Evolutionary conservation across 1,140 invertebrate genomes (phyloP), one percentile per base, ranked within the genome.

Genomic region (Musca vetustissima): DNA sequence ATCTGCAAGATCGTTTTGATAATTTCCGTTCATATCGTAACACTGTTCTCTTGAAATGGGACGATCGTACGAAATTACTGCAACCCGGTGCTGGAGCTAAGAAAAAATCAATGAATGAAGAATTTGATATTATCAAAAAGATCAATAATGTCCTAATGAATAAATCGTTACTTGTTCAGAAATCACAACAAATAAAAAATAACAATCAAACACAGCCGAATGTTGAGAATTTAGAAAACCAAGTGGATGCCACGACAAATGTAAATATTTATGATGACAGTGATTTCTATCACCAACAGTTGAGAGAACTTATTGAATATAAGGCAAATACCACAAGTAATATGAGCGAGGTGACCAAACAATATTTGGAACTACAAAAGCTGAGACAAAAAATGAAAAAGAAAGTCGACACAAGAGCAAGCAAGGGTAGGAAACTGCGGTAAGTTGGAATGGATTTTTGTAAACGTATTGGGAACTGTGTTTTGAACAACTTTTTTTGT

Each of bases 221-320:
- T 25, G 47, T 43, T 2, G 25, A 7, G 13, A 25, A 61, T 25
- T 6, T 14, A 9, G 53, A 69, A 22, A 50, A 49, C 36, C 11
- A 8, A 11, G 32, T n/a, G 6, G 28, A 25, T 14, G 52, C 36
- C 88, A 74, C 73, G 82, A 53, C 79, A 77, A 68, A 66, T 68
- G 21, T 83, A 0, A 93, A 99, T 85, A 93, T 98, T 77, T 99
- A 94, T 85, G 96, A 98, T 82, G 97, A 99, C 82, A 92, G 92
- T 81, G 97, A 99, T 82, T 99, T 98, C 81, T 98, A 98, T 85
- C 95, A 98, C 83, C 92, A 96, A 76, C 81, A 98, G 21, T 83
- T 99, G 24, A 85, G 94, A 69, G 95, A 98, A 79, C 84, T 98
- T 15, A 97, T 99, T 72, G 94, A 98, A 80, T 89, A 90, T 64